Evolutionary conservation across 1,140 invertebrate genomes (phyloP), one percentile per base, ranked within the genome.

Genomic region (Laodelphax striatellus): DNA sequence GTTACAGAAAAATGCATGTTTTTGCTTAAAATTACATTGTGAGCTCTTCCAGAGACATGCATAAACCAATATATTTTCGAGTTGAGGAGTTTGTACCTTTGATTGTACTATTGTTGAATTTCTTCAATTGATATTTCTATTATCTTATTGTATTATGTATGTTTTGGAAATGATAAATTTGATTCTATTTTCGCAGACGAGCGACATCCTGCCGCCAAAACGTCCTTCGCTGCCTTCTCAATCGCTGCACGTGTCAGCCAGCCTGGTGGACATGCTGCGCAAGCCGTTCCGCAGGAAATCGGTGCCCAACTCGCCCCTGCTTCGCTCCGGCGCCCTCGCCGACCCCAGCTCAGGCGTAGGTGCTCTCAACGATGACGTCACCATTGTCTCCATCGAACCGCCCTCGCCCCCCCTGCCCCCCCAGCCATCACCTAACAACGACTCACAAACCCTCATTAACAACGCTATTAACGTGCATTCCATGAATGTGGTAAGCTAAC

Each of bases 271-370:
- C 69, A 72, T 82, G 55, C 74, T 84, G 50, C 73, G 77, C 58
- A 79, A 81, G 66, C 82, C 82, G 14, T 84, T 85, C 69, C 74
- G 79, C 59, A 77, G 82, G 68, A 83, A 83, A 71, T 83, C 82
- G 8, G 81, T 77, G 13, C 81, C 82, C 0, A 80, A 79, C 50
- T 83, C 82, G 41, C 81, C 81, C 1, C 73, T 79, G 21, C 17
- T 41, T 1, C 52, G 58, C 4, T 58, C 62, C 17, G 50, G 16
- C 16, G 59, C 42, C 5, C 19, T 56, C 5, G 61, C 54, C 8
- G 59, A 53, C 9, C 42, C 62, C 6, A 65, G 58, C n/a, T 63
- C 62, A 2, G 62, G 59, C 21, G 62, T 63, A 46, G 57, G 60
- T 64, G 24, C 24, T 4, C n/a, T 21, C n/a, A 24, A 22, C 58